Evolutionary conservation across 2,888 invertebrate genomes (phyloP), one percentile per base, ranked within the genome.

Genomic region (Furcula furcula): DNA sequence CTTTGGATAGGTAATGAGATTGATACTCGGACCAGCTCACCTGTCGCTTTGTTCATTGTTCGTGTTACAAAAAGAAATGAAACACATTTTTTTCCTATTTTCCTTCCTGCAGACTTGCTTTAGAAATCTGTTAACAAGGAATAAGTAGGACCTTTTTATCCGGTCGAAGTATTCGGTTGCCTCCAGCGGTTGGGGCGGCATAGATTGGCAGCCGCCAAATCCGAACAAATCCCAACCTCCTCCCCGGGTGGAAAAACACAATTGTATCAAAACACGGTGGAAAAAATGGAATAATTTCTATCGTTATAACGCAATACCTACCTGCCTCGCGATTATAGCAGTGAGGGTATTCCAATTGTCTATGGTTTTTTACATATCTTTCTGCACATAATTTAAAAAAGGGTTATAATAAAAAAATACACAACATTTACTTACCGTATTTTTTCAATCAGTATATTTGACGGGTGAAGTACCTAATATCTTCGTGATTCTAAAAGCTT

Each of bases 141-240:
- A 70, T 73, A 70, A 71, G 67, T 63, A 67, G 65, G 59, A 60
- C 62, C 66, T 73, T 81, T 82, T 78, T 74, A 76, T 74, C 66
- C 72, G 65, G 70, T 65, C 65, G 65, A 73, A 76, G 74, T 71
- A 79, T 76, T 75, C 66, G 63, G 69, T 67, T 56, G 75, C 80
- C 74, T 55, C 62, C 55, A 72, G 76, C 71, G 71, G 66, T 73
- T 70, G 67, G 62, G 65, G 54, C 51, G 59, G 57, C 57, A 63
- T 65, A 80, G 76, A 84, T 84, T 82, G 80, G 78, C 69, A 75
- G 71, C 70, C 63, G 61, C 66, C 64, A 83, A 84, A 85, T 84
- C 83, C 80, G 57, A 51, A 73, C 72, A 83, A 85, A 85, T 84
- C 82, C 78, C 51, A 53, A 69, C 62, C 69, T 59, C 67, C 58